Percentiles rank a stretch among this genome's conserved stretches.
phyloP scores from a whole-genome alignment of 2,888 invertebrate species.

The Tenthredo mesomela region DNA sequence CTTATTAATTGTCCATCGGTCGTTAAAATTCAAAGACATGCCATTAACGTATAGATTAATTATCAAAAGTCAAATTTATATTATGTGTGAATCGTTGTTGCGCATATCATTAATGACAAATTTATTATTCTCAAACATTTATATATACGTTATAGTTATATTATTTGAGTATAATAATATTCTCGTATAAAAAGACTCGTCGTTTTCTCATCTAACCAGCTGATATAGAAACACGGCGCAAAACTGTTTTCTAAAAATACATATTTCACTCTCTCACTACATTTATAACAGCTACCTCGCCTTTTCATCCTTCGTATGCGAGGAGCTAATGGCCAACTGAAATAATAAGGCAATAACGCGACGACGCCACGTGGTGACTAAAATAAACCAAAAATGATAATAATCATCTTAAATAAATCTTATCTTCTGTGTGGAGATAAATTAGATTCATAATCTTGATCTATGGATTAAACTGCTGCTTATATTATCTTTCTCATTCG shows the following conservation, averaged over 20 bases:
- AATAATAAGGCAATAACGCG: constrained; percentile 31
- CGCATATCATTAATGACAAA: not conserved
- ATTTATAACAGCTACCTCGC: constrained; percentile 17
- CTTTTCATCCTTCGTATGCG: constrained; percentile 15
- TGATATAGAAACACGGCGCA: constrained; percentile 6
- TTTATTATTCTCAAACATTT: not conserved
- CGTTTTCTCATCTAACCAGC: not conserved
- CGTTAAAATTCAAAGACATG: not conserved
- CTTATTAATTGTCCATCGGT: not conserved
- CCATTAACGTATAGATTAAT: not conserved
- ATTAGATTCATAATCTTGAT: not conserved
- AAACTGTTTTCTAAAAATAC: constrained; percentile 33
- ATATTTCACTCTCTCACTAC: not conserved
- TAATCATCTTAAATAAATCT: not conserved
- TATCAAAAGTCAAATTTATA: not conserved
- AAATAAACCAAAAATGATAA: constrained; percentile 21
- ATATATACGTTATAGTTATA: not conserved
- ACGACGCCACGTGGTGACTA: constrained; percentile 6
- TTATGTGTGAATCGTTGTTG: not conserved
- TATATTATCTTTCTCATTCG: not conserved
- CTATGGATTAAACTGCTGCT: not conserved
- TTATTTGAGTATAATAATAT: not conserved
- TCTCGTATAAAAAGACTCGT: not conserved
- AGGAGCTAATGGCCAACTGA: constrained; percentile 24
- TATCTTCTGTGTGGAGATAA: not conserved